A percentile compares a stretch with the other conserved stretches of the same genome.
These are phyloP conservation scores for Branchipolynoe longqiensis DNA, from an alignment of 2,888 invertebrate species.

Conservation along the genomic window DNA sequence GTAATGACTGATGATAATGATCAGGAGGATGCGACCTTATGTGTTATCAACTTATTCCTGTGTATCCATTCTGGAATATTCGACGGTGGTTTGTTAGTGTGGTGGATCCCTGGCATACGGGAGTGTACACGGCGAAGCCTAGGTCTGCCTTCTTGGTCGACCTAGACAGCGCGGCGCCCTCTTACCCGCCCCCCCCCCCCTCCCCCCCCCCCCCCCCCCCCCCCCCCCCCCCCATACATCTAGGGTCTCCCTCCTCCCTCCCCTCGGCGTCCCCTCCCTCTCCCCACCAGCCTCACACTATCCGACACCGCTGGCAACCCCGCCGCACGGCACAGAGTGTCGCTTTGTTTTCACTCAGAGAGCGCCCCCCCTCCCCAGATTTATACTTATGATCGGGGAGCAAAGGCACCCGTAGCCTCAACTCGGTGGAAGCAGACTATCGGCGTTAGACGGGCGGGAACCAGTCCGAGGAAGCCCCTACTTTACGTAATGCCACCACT, in stretches of 20 bases:
- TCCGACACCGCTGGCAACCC: not conserved
- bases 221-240: not conserved
- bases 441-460: no score
- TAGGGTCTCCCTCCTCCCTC: no score
- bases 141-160: conserved; percentile 11
- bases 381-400: conserved; percentile 4
- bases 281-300: not conserved
- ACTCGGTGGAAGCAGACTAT: no score
- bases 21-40: no score
- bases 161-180: conserved; percentile 43
- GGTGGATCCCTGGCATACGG: no score
- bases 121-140: not conserved
- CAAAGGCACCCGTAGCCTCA: no score
- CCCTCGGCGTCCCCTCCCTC: conserved; percentile 20
- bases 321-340: not conserved
- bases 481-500: no score
- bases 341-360: conserved; percentile 35
- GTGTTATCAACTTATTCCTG: no score
- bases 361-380: not conserved
- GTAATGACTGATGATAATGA: no score
- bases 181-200: conserved; percentile 29
- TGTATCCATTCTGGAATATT: no score
- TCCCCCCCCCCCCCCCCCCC: not conserved
- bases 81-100: no score
- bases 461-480: no score